Conservation (phyloP, 2,888 invertebrate species). For the Drosophila maculinotata region DNA sequence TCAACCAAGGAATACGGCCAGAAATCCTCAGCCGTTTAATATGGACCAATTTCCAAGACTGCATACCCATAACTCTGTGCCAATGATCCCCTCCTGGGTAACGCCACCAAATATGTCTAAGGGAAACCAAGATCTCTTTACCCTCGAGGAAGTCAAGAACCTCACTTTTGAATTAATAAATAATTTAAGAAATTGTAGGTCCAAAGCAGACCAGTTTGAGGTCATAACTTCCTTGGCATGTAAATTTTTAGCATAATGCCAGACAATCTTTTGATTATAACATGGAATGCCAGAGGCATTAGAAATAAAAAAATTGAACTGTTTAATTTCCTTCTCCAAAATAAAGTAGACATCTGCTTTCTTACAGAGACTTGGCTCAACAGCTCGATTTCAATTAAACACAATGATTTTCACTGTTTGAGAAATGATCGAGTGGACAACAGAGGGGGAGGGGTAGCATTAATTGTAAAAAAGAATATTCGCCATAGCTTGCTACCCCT, state of each 20-base stretch:
- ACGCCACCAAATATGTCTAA: no score
- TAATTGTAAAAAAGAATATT: no score
- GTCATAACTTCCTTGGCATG: background rate
- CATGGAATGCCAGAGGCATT: constrained; percentile 1
- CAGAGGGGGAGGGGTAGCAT: background rate
- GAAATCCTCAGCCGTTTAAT: background rate
- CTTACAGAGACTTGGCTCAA: background rate
- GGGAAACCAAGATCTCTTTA: background rate
- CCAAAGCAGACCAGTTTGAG: background rate
- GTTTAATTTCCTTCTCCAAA: background rate
- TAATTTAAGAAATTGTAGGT: background rate
- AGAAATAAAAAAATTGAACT: background rate
- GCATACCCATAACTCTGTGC: background rate
- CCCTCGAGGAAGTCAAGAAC: background rate
- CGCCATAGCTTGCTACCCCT: constrained; percentile 1
- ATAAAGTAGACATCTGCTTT: background rate
- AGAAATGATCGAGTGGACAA: background rate
- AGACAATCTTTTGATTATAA: background rate
- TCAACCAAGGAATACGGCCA: background rate
- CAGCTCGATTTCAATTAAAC: background rate
- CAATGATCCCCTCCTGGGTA: background rate
- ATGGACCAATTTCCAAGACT: background rate
- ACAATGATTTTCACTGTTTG: background rate
- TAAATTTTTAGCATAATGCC: background rate
- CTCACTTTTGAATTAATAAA: constrained; percentile 1